Evolutionary conservation across 2,797 vertebrate genomes (phyloP).

Genomic region (Coilia nasus): DNA sequence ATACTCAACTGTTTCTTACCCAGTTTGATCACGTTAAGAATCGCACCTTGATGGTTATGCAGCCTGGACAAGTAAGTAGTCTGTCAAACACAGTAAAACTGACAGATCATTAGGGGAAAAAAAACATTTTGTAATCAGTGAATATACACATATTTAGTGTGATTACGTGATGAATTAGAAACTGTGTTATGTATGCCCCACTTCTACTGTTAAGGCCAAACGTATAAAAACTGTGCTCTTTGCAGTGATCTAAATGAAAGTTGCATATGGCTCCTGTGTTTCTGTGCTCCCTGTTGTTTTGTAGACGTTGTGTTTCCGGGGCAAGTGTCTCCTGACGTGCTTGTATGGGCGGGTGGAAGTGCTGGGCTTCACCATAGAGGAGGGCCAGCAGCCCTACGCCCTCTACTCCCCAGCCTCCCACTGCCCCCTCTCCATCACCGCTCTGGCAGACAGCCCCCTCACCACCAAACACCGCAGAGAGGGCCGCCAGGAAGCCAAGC

Average conservation of each 20-base stretch:
- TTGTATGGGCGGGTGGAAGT: slow-evolving; percentile 88
- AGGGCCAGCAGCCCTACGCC: slow-evolving; percentile 83
- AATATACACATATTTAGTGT: no score
- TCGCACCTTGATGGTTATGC: slow-evolving; percentile 74
- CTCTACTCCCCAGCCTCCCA: slow-evolving; percentile 86
- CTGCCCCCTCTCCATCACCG: slow-evolving; percentile 77
- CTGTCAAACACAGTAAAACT: neutral
- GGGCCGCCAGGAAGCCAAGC: slow-evolving; percentile 66
- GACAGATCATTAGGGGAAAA: no score
- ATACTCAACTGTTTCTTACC: slow-evolving; percentile 62
- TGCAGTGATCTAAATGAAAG: no score
- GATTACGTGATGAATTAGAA: no score
- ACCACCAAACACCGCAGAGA: slow-evolving; percentile 67
- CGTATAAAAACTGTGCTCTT: no score
- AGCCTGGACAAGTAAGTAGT: slow-evolving; percentile 71
- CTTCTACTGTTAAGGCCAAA: no score
- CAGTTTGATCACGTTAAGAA: slow-evolving; percentile 68
- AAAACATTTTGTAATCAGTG: no score
- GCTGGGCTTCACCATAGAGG: slow-evolving; percentile 83
- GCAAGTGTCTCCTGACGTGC: slow-evolving; percentile 87
- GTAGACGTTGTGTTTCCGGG: slow-evolving; percentile 86
- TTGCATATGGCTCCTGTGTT: neutral
- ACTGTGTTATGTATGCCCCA: no score
- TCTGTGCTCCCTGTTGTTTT: slow-evolving; percentile 27
- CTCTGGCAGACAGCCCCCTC: slow-evolving; percentile 61